phyloP scores from a whole-genome alignment of 2,888 invertebrate genomes.

The Cremastinae sp. region DNA sequence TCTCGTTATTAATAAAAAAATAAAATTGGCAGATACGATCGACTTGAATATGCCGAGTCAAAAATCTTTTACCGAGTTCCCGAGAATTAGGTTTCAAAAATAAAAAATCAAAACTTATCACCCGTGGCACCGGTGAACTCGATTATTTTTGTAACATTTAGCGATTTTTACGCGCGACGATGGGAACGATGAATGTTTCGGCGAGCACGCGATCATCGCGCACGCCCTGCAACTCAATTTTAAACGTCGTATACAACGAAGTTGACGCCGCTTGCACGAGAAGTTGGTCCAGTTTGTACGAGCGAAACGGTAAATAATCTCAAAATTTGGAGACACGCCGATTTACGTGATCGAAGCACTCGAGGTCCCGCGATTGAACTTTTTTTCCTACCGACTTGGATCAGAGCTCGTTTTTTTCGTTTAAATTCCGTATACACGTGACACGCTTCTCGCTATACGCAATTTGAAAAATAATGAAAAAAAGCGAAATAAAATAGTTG shows the following conservation, averaged over 20 bases:
- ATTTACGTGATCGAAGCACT: not conserved
- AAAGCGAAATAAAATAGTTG: no score
- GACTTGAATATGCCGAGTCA: no score
- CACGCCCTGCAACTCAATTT: conserved; percentile 31
- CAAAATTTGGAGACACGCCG: no score
- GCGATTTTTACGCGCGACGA: conserved; percentile 29
- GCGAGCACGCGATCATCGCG: conserved; percentile 55
- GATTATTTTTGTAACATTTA: conserved; percentile 37
- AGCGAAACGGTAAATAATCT: no score
- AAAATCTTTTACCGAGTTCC: not conserved
- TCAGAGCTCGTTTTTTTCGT: no score
- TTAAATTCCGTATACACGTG: not conserved
- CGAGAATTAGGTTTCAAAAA: not conserved
- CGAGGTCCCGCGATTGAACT: not conserved
- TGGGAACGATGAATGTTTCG: conserved; percentile 27
- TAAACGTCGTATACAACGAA: conserved; percentile 6
- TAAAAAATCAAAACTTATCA: conserved; percentile 33
- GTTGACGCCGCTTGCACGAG: not conserved
- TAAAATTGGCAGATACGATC: no score
- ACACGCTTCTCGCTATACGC: not conserved
- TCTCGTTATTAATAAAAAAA: not conserved
- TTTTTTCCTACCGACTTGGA: not conserved
- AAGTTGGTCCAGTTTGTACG: conserved; percentile 24
- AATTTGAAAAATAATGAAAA: not conserved
- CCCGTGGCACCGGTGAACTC: conserved; percentile 49